These are phyloP conservation scores for Sipha flava DNA, from an alignment of 1,140 invertebrate species.

Conservation along the genomic window DNA sequence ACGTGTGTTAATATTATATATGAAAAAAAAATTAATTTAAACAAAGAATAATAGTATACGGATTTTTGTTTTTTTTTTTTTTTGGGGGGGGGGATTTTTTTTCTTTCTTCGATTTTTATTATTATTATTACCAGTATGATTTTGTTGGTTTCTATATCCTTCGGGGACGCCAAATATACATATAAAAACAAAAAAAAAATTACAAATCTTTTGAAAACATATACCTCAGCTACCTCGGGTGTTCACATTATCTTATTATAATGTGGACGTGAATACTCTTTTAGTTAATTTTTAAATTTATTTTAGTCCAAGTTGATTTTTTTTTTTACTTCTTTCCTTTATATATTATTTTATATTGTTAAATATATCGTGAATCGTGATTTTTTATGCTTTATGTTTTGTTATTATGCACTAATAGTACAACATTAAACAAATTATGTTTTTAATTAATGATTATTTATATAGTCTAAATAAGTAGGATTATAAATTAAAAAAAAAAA, in stretches of 20 bases:
- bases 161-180: neutral
- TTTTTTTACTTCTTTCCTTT: constrained; percentile 20
- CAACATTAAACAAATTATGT: constrained; percentile 32
- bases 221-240: constrained; percentile 25
- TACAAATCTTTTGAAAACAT: neutral
- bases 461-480: constrained; percentile 30
- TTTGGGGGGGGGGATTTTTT: neutral
- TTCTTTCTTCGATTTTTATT: neutral
- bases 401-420: constrained; percentile 32
- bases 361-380: constrained; percentile 27
- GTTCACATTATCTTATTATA: neutral
- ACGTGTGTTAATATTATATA: neutral
- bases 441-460: constrained; percentile 31
- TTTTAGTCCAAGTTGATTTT: constrained; percentile 27
- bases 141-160: neutral
- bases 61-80: neutral
- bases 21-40: neutral
- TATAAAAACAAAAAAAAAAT: neutral
- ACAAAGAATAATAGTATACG: constrained; percentile 13
- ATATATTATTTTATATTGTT: constrained; percentile 28
- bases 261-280: neutral
- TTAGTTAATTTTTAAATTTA: constrained; percentile 28
- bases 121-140: neutral
- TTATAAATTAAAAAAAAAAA: constrained; percentile 14
- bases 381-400: constrained; percentile 32